These are phyloP conservation scores for Megaceryle torquata DNA, from an alignment of 2,113 vertebrate species.

Conservation along the genomic window DNA sequence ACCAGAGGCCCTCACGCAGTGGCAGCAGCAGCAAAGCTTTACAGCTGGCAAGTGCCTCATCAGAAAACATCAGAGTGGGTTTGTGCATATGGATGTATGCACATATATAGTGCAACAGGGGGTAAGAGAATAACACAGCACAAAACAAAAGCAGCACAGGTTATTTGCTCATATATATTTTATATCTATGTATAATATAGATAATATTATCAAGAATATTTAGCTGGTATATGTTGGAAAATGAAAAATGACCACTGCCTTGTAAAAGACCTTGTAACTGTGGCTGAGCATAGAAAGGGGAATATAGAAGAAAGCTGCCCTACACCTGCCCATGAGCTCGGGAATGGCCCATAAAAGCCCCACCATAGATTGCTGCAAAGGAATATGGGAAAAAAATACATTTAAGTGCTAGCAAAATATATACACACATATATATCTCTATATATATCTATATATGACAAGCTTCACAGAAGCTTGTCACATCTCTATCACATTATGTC, in stretches of 20 bases:
- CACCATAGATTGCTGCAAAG: background rate
- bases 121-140: background rate
- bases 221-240: background rate
- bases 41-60: background rate
- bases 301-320: background rate
- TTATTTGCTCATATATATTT: background rate
- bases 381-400: background rate
- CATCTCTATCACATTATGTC: background rate
- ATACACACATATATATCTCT: background rate
- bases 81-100: background rate
- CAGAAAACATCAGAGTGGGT: background rate
- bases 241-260: background rate
- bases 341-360: background rate
- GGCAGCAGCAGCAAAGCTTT: background rate
- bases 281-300: background rate
- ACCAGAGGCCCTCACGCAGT: background rate
- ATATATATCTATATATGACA: too few species aligned
- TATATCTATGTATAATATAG: background rate
- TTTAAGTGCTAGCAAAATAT: background rate
- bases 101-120: fast-evolving
- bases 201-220: background rate
- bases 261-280: background rate
- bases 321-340: background rate
- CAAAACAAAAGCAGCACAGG: background rate
- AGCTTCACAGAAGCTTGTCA: background rate